Conservation (phyloP, 1,140 invertebrate species). For the Cydia fagiglandana region DNA sequence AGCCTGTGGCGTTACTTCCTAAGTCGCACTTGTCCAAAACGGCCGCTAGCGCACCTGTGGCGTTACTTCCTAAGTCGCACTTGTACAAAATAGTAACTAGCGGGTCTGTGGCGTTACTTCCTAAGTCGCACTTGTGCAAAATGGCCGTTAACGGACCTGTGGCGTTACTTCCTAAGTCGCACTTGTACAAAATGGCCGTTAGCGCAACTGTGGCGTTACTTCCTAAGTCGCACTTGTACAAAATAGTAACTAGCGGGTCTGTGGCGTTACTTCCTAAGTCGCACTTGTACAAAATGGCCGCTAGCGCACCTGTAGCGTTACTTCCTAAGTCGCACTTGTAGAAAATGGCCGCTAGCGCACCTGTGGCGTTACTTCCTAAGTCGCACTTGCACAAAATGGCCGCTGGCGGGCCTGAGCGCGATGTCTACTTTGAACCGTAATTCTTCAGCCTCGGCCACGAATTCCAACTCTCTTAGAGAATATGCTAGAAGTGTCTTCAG, state of each 20-base stretch:
- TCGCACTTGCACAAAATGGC: conserved; percentile 46
- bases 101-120: conserved; percentile 35
- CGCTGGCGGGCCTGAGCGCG: conserved; percentile 40
- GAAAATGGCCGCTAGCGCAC: too few species aligned
- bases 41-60: conserved; percentile 37
- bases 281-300: too few species aligned
- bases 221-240: too few species aligned
- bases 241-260: too few species aligned
- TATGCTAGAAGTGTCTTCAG: conserved; percentile 53
- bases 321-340: not conserved
- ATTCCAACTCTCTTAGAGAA: conserved; percentile 47
- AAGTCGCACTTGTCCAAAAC: conserved; percentile 44
- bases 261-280: not conserved
- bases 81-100: conserved; percentile 45
- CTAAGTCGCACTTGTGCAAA: too few species aligned
- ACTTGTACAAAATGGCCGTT: too few species aligned
- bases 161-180: not conserved
- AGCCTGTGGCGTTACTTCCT: not conserved
- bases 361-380: not conserved
- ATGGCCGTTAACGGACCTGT: too few species aligned
- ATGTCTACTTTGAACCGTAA: conserved; percentile 51
- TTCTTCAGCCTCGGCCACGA: conserved; percentile 46
- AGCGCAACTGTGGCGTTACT: not conserved
- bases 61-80: conserved; percentile 30
- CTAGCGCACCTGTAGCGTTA: not conserved